Evolutionary conservation across 2,797 vertebrate genomes (phyloP).

Genomic region (Threskiornis aethiopicus): DNA sequence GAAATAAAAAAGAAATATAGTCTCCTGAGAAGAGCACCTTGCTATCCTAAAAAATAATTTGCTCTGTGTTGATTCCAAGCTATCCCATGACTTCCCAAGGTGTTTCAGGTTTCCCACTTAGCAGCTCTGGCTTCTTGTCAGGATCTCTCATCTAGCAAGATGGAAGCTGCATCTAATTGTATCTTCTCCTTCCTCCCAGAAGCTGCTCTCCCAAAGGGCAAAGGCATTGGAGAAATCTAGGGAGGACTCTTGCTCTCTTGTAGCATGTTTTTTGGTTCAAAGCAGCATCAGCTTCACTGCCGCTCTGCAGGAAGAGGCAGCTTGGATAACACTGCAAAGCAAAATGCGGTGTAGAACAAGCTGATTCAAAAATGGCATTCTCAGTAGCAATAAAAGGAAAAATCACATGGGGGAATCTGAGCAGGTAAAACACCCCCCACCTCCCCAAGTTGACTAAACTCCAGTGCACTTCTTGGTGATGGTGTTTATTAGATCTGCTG

Average conservation of each 20-base stretch:
- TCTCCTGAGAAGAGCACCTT: not conserved
- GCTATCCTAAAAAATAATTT: not conserved
- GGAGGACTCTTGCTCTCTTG: not conserved
- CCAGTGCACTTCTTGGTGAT: not conserved
- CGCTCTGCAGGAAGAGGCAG: not conserved
- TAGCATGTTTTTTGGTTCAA: not conserved
- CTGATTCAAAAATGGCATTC: slow-evolving; percentile 42
- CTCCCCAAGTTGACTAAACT: slow-evolving; percentile 20
- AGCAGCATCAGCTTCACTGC: not conserved
- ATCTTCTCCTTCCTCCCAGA: not conserved
- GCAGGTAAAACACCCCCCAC: slow-evolving; percentile 43
- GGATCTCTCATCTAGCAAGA: not conserved
- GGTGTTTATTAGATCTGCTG: not conserved
- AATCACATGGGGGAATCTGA: slow-evolving; percentile 13
- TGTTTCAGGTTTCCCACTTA: not conserved
- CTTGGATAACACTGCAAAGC: not conserved
- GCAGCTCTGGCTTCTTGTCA: not conserved
- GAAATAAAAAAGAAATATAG: not conserved
- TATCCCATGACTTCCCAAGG: not conserved
- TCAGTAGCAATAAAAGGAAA: slow-evolving; percentile 8
- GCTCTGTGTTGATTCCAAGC: not conserved
- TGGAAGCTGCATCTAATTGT: not conserved
- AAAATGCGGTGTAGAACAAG: slow-evolving; percentile 17
- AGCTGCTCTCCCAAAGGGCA: not conserved
- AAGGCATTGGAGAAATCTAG: not conserved